These are phyloP conservation scores for Perca schrenkii DNA, from an alignment of 2,113 vertebrate genomes.

Conservation along the genomic window DNA sequence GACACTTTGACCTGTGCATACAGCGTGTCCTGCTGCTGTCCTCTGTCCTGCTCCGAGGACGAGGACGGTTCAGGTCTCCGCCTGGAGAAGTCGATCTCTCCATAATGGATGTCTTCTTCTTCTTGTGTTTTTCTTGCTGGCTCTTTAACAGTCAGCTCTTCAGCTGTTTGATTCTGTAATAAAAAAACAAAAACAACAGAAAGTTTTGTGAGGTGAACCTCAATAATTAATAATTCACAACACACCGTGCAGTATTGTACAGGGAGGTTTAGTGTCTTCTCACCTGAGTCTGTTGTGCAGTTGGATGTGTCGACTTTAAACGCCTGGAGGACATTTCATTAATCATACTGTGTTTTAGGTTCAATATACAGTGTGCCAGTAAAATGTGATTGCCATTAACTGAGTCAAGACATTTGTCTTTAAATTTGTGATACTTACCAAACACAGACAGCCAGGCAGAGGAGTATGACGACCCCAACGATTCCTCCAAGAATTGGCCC, in stretches of 20 bases:
- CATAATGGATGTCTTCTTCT: slow-evolving; percentile 21
- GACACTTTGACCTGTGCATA: slow-evolving; percentile 27
- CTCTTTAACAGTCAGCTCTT: background rate
- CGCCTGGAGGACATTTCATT: background rate
- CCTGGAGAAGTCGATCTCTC: slow-evolving; percentile 25
- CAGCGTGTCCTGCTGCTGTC: slow-evolving; percentile 12
- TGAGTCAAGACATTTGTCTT: background rate
- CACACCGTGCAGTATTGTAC: background rate
- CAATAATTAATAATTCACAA: background rate
- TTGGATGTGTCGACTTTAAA: background rate
- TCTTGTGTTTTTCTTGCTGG: background rate
- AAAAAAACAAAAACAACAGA: background rate
- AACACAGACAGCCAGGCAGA: background rate
- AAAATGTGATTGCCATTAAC: background rate
- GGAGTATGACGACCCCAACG: background rate
- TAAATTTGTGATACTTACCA: background rate
- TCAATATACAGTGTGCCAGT: background rate
- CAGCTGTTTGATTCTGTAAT: background rate
- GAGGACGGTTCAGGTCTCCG: background rate
- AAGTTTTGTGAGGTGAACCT: background rate
- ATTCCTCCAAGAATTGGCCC: slow-evolving; percentile 1
- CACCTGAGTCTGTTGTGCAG: background rate
- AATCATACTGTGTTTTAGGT: background rate
- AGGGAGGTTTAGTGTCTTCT: background rate
- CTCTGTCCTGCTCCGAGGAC: background rate